Base-by-base conservation (phyloP, 2,888 invertebrate genomes). In the Acrobasis repandana region DNA sequence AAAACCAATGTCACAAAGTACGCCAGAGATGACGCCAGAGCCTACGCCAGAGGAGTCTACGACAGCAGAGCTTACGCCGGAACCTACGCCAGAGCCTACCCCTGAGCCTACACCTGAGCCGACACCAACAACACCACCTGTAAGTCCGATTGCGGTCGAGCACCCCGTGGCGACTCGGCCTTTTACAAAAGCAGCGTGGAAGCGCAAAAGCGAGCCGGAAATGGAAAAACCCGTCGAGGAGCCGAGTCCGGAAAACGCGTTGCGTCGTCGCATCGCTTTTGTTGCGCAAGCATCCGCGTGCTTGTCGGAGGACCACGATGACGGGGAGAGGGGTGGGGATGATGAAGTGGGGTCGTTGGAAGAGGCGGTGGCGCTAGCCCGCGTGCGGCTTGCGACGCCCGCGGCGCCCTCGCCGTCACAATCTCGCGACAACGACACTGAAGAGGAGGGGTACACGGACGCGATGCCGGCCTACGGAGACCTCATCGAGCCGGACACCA, bases 131-230 rank as follows among this genome's bases (percentile, higher is more conserved):
- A 68, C 72, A 15, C 75, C 79, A 16, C 79, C 83, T 59, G 79
- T 79, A 62, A 89, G 87, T 67, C 88, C 90, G 34, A 88, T 91
- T 47, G 87, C 89, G 6, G 90, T 86, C 58, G 86, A 88, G 64
- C 92, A 92, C 66, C 85, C 92, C 11, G 90, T 93, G 34, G 93
- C 93, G 33, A 93, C 93, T 61, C 85, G 91, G 2, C 92, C 93
- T 0, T 93, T 93, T 75, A 86, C 93, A 0, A 90, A 93, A 68
- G 91, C 93, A 52, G 92, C 92, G 51, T 93, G 93, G 93, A 87
- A 85, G 68, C 82, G 88, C 14, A 83, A 81, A 56, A 84, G 83
- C 62, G 81, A 80, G 61, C 77, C 80, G 18, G 86, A 79, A 77
- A 93, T 88, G 86, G 93, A 79, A 70, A 86, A 83, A 67, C 84